Evolutionary conservation across 1,140 invertebrate genomes (phyloP).

Genomic region (Bicyclus anynana): DNA sequence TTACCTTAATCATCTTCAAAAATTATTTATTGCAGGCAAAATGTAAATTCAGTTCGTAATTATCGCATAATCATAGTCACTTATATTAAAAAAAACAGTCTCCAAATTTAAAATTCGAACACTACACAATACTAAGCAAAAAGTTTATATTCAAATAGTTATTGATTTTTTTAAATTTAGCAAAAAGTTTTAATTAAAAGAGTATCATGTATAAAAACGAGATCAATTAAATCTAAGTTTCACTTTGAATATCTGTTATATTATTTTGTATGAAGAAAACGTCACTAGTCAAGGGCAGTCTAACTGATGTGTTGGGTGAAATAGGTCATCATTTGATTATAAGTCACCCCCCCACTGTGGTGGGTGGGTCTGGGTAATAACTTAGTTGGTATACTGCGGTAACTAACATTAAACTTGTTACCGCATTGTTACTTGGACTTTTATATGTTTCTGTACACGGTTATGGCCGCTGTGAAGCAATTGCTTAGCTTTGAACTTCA

Average conservation of each 20-base stretch:
- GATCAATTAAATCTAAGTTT: too few species aligned
- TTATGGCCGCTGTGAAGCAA: background rate
- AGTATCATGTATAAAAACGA: too few species aligned
- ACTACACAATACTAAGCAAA: background rate
- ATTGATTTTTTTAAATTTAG: too few species aligned
- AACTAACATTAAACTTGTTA: background rate
- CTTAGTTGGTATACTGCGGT: background rate
- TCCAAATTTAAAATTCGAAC: slow-evolving; percentile 3
- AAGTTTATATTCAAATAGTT: background rate
- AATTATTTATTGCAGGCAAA: background rate
- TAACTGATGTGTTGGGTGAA: slow-evolving; percentile 41
- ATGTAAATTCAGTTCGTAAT: background rate
- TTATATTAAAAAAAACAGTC: background rate
- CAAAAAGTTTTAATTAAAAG: too few species aligned
- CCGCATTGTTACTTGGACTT: background rate
- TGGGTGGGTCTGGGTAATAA: too few species aligned
- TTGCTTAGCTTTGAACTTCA: background rate
- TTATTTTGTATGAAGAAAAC: background rate
- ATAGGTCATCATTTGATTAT: slow-evolving; percentile 55
- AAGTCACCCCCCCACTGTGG: slow-evolving; percentile 48
- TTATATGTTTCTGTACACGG: background rate
- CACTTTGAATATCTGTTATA: too few species aligned
- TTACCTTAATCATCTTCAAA: slow-evolving; percentile 17
- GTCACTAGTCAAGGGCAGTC: slow-evolving; percentile 16
- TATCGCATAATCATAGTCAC: slow-evolving; percentile 9